phyloP scores from a whole-genome alignment of 1,140 invertebrate species.

The Latrodectus geometricus region DNA sequence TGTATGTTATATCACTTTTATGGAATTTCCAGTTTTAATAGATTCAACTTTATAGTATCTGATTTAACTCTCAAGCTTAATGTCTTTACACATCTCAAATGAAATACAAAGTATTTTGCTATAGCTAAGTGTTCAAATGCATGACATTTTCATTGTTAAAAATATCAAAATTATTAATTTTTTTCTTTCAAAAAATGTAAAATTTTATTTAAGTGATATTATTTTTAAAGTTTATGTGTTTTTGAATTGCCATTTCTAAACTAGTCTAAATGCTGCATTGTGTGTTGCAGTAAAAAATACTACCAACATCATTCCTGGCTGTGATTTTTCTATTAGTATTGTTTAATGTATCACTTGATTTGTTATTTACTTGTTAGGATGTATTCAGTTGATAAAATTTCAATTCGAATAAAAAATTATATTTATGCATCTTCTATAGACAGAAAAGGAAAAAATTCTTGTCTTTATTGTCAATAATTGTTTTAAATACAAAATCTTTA shows the following conservation, averaged over 20 bases:
- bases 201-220: not conserved
- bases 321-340: slow-evolving; percentile 39
- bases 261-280: slow-evolving; percentile 35
- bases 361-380: not conserved
- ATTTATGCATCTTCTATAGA: not conserved
- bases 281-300: slow-evolving; percentile 4
- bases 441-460: not conserved
- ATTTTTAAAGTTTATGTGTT: not conserved
- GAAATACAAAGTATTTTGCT: not conserved
- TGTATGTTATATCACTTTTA: no score
- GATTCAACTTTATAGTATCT: slow-evolving; percentile 5
- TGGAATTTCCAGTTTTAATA: no score
- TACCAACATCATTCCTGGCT: slow-evolving; percentile 47
- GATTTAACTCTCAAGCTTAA: slow-evolving; percentile 14
- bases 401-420: not conserved
- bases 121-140: not conserved
- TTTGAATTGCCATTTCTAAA: slow-evolving; percentile 40
- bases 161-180: slow-evolving; percentile 10
- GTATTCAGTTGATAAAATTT: not conserved
- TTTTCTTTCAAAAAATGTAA: not conserved
- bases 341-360: slow-evolving; percentile 14
- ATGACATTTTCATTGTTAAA: not conserved
- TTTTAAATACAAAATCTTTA: not conserved
- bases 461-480: not conserved
- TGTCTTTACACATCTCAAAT: not conserved